These are phyloP conservation scores for Drosophila pruinosa DNA, from an alignment of 1,140 invertebrate genomes.

Conservation along the genomic window DNA sequence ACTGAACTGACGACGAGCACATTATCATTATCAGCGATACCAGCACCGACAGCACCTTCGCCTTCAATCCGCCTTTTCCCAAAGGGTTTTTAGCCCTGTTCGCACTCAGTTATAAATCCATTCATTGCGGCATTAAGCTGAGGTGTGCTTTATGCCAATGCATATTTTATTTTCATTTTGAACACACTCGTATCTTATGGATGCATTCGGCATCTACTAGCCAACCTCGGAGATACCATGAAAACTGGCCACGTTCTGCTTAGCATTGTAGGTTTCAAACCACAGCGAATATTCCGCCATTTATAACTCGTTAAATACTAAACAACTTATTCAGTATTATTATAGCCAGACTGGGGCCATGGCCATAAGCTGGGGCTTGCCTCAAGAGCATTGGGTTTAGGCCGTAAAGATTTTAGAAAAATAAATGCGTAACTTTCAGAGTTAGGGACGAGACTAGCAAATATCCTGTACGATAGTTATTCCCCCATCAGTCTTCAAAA, in stretches of 20 bases:
- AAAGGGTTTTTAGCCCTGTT: constrained; percentile 42
- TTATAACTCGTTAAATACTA: constrained; percentile 74
- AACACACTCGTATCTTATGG: constrained; percentile 48
- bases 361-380: constrained; percentile 2
- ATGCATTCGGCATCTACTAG: constrained; percentile 53
- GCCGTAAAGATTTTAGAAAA: background rate
- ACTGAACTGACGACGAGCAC: constrained; percentile 61
- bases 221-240: constrained; percentile 17
- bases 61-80: constrained; percentile 17
- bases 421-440: background rate
- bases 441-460: no score
- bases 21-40: constrained; percentile 71
- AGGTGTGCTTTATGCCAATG: constrained; percentile 35
- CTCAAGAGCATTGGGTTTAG: constrained; percentile 2
- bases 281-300: constrained; percentile 38
- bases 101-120: constrained; percentile 66
- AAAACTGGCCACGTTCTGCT: constrained; percentile 19
- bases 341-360: background rate
- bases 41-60: constrained; percentile 14
- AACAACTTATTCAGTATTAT: constrained; percentile 66
- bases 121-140: constrained; percentile 31
- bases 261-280: constrained; percentile 21
- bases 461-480: no score
- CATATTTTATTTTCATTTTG: background rate
- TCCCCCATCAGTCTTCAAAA: background rate